phyloP scores from a whole-genome alignment of 2,113 vertebrate genomes.

The Tupaia tana region DNA sequence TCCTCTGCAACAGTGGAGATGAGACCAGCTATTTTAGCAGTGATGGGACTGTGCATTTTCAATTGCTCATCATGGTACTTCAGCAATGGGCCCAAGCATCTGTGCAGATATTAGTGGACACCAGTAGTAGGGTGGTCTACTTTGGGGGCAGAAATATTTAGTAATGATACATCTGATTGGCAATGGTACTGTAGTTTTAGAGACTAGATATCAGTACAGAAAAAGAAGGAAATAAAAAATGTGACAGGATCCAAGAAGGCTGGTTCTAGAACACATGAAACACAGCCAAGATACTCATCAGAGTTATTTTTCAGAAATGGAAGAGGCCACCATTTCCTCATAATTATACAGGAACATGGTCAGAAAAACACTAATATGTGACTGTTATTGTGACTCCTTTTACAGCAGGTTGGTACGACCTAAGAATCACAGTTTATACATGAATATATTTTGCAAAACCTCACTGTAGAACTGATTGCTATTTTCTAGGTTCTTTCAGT shows the following conservation, averaged over 20 bases:
- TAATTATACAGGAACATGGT: not conserved
- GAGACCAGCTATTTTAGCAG: not conserved
- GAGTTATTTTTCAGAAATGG: constrained; percentile 4
- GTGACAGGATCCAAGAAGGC: not conserved
- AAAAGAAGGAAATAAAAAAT: constrained; percentile 23
- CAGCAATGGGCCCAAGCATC: not conserved
- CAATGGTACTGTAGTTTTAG: not conserved
- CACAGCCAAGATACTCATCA: not conserved
- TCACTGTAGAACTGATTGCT: constrained; percentile 1
- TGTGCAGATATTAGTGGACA: not conserved
- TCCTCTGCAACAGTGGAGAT: not conserved
- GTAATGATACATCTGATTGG: not conserved
- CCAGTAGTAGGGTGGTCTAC: not conserved
- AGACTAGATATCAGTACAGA: not conserved
- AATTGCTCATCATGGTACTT: not conserved
- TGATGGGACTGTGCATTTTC: not conserved
- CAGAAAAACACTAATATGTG: not conserved
- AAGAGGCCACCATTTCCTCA: not conserved
- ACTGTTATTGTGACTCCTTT: not conserved
- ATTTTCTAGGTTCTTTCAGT: constrained; percentile 44
- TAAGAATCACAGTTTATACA: constrained; percentile 20
- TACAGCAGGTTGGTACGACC: not conserved
- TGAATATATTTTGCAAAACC: not conserved
- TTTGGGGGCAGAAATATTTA: not conserved
- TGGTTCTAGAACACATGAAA: not conserved